These are phyloP conservation scores for Muntiacus reevesi DNA, from an alignment of 2,113 vertebrate species.

Conservation along the genomic window DNA sequence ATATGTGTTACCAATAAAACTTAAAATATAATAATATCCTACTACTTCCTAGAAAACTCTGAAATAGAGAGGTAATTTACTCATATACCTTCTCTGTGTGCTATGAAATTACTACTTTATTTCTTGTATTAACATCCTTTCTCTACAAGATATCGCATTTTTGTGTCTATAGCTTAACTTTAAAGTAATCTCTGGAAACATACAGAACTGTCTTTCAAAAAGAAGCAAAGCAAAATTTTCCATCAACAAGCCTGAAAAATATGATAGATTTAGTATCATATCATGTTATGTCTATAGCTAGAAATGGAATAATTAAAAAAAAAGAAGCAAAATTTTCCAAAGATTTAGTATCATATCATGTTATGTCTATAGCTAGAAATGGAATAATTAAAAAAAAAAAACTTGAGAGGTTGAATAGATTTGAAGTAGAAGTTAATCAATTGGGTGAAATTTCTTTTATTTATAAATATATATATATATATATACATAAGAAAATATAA, in stretches of 20 bases:
- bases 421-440: not conserved
- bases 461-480: not conserved
- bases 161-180: not conserved
- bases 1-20: not conserved
- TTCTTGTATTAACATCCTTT: not conserved
- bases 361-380: not conserved
- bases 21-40: not conserved
- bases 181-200: not conserved
- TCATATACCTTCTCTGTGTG: not conserved
- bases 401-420: not conserved
- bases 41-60: not conserved
- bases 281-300: not conserved
- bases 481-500: not conserved
- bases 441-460: not conserved
- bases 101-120: not conserved
- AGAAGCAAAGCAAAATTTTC: not conserved
- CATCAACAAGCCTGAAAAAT: not conserved
- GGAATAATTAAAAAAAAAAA: not conserved
- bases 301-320: not conserved
- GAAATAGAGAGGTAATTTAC: not conserved
- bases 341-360: not conserved
- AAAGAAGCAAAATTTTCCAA: not conserved
- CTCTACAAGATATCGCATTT: not conserved
- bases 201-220: not conserved
- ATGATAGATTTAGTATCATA: not conserved